Percentiles rank a stretch among this genome's conserved stretches.
phyloP scores from a whole-genome alignment of 2,797 vertebrate genomes.

The Phalloptychus januarius region DNA sequence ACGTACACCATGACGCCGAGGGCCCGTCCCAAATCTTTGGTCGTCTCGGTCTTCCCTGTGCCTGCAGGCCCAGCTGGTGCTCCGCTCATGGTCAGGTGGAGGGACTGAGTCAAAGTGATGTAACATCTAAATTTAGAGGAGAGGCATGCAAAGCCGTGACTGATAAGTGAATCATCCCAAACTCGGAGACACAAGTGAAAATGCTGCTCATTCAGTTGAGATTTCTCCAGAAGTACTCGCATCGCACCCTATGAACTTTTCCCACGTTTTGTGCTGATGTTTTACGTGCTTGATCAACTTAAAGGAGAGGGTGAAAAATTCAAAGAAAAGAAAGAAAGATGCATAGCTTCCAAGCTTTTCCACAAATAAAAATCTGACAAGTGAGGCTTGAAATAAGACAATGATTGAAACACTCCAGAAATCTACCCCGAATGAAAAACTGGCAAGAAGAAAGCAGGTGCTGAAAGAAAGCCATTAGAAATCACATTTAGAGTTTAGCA shows the following conservation, averaged over 20 bases:
- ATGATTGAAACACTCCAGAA: not conserved
- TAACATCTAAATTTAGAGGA: conserved; percentile 82
- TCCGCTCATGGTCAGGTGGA: conserved; percentile 95
- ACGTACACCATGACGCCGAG: conserved; percentile 97
- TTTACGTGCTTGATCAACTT: not conserved
- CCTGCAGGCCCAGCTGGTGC: conserved; percentile 93
- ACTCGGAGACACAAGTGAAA: not conserved
- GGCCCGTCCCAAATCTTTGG: conserved; percentile 94
- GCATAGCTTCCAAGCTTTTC: not conserved
- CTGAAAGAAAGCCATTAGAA: not conserved
- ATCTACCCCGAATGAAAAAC: not conserved
- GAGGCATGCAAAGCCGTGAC: not conserved
- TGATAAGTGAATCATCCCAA: not conserved
- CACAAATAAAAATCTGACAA: not conserved
- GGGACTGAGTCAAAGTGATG: conserved; percentile 95
- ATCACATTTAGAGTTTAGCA: not conserved
- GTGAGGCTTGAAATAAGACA: not conserved
- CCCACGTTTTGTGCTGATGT: not conserved
- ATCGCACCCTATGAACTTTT: not conserved
- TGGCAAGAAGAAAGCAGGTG: not conserved
- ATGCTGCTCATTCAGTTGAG: not conserved
- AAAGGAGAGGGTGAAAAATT: not conserved
- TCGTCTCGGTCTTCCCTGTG: conserved; percentile 96
- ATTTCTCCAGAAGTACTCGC: not conserved
- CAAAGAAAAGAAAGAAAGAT: not conserved